phyloP scores from a whole-genome alignment of 2,888 invertebrate species.

The Rhingia campestris region DNA sequence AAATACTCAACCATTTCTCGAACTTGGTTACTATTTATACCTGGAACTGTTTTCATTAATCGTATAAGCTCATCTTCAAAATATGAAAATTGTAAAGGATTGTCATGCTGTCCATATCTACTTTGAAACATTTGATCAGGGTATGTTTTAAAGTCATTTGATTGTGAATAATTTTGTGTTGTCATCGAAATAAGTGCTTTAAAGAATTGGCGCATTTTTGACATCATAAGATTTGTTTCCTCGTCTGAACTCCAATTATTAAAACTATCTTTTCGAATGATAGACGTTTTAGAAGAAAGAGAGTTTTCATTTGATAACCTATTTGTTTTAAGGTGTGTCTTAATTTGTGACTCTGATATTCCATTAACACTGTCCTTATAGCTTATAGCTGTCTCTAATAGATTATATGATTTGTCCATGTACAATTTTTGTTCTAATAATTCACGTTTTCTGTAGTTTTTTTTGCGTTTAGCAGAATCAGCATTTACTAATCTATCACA shows the following conservation, averaged over 20 bases:
- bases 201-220: constrained; percentile 95
- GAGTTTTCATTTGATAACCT: constrained; percentile 49
- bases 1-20: constrained; percentile 95
- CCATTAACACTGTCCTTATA: background rate
- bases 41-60: constrained; percentile 96
- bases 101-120: constrained; percentile 84
- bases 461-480: constrained; percentile 36
- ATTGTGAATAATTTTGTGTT: constrained; percentile 78
- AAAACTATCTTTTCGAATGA: constrained; percentile 93
- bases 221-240: constrained; percentile 97
- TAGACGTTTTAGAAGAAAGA: constrained; percentile 81
- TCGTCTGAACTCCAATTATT: constrained; percentile 97
- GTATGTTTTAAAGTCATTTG: constrained; percentile 83
- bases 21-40: constrained; percentile 94
- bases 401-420: constrained; percentile 65
- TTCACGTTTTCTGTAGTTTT: constrained; percentile 55
- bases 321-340: constrained; percentile 2
- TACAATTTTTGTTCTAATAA: constrained; percentile 15
- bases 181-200: constrained; percentile 92
- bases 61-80: constrained; percentile 95
- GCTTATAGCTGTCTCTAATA: background rate
- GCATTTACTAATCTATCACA: constrained; percentile 40
- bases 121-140: constrained; percentile 75
- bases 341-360: background rate
- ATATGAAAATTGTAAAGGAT: constrained; percentile 93